Percentiles rank a stretch among this genome's conserved stretches.
Conservation (phyloP, 1,140 invertebrate genomes). For the Bombus impatiens region DNA sequence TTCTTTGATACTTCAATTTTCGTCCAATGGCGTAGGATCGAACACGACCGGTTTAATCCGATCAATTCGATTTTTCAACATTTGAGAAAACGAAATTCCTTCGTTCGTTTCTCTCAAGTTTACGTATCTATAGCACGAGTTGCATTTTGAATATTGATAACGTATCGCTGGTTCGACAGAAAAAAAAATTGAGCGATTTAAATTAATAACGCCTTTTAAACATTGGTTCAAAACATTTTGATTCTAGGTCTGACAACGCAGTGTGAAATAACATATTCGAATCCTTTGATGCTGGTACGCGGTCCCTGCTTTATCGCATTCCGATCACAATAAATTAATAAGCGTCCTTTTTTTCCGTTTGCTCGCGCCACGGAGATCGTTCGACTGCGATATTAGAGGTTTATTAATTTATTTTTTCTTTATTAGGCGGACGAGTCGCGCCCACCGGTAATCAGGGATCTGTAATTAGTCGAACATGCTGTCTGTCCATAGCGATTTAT, state of each 20-base stretch:
- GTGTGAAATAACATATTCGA: conserved; percentile 60
- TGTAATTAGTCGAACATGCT: conserved; percentile 81
- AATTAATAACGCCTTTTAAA: conserved; percentile 24
- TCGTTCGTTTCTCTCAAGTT: not conserved
- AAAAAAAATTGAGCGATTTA: not conserved
- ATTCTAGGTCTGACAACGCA: conserved; percentile 22
- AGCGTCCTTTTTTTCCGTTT: conserved; percentile 64
- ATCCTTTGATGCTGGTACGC: conserved; percentile 49
- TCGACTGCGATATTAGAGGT: conserved; percentile 73
- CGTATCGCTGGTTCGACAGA: not conserved
- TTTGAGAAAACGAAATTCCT: not conserved
- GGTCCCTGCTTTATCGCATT: conserved; percentile 64
- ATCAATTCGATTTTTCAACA: too few relatives aligned
- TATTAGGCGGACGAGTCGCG: conserved; percentile 73
- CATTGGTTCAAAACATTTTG: not conserved
- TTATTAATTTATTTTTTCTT: conserved; percentile 81
- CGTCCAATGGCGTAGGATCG: conserved; percentile 31
- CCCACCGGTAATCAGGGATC: conserved; percentile 79
- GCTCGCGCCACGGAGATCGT: conserved; percentile 65
- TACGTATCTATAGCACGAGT: not conserved
- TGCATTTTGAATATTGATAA: not conserved
- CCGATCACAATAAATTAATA: conserved; percentile 76
- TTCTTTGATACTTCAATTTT: conserved; percentile 52
- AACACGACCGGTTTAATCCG: too few relatives aligned
- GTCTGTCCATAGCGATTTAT: conserved; percentile 79